Base-by-base conservation (phyloP, 2,888 invertebrate species). In the Drosophila colorata region DNA sequence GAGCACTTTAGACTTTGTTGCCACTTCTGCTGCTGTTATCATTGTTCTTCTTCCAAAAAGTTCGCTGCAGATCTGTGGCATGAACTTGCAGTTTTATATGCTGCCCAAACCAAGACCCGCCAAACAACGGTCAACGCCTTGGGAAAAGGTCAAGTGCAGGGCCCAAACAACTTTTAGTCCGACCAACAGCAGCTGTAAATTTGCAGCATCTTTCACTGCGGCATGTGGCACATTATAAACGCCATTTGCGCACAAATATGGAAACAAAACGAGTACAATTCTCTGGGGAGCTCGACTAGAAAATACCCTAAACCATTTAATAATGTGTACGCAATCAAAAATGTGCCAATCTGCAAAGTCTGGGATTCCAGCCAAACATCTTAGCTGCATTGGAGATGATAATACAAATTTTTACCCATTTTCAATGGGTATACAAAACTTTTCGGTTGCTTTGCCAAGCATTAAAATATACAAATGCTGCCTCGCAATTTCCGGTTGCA, bases 401-500 rank as follows among this genome's bases (percentile, higher is more conserved):
- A 33, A 33, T 13, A 33, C 33, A 3, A 11, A 4, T 33, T 4
- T 3, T 11, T 33, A 13, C 1, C 33, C 33, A 13, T 13, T 33
- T 11, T 33, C 13, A 33, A 11, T 13, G 33, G 4, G 11, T 31
- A 9, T 31, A 46, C 4, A 7, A 18, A 43, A 37, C 23, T 63
- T 46, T 66, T 25, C 25, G 28, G 6, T 49, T 46, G 44, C 60
- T 69, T 53, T 11, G 40, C 25, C 25, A 63, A 57, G 85, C 79
- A 79, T 87, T 79, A 88, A 78, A 79, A 69, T 78, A 59, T 60
- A 69, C 85, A 70, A 82, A 87, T 84, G 81, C 69, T 67, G 67
- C 72, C 70, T 60, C 63, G 65, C 65, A 88, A 85, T 88, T 84
- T 85, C 85, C 89, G 85, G 79, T 68, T 70, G 70, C 67, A 76